Percentiles rank a stretch among this genome's conserved stretches.
These are phyloP conservation scores for Cryptotermes secundus DNA, from an alignment of 1,140 invertebrate genomes.

Conservation along the genomic window DNA sequence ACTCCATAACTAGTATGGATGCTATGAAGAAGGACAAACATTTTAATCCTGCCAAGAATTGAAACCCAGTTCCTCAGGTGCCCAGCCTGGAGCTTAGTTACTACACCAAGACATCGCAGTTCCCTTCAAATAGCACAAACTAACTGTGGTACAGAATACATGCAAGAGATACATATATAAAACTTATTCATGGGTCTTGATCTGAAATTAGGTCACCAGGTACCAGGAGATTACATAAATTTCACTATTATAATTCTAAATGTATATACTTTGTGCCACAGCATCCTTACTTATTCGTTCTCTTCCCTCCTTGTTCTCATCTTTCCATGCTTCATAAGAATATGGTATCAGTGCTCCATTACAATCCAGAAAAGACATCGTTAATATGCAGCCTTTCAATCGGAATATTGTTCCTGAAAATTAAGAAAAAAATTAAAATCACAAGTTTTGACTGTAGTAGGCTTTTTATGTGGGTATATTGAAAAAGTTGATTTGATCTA, in stretches of 20 bases:
- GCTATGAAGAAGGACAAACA: too few species aligned
- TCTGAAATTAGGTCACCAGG: too few species aligned
- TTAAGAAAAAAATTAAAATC: slow-evolving; percentile 30
- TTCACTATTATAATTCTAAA: not conserved
- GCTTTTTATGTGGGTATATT: not conserved
- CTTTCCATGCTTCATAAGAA: slow-evolving; percentile 84
- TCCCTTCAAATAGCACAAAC: too few species aligned
- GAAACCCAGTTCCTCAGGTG: too few species aligned
- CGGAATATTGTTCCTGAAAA: slow-evolving; percentile 86
- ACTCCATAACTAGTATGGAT: too few species aligned
- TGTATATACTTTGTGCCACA: slow-evolving; percentile 23
- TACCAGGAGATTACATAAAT: too few species aligned
- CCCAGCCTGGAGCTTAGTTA: too few species aligned
- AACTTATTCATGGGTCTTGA: too few species aligned
- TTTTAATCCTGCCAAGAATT: too few species aligned
- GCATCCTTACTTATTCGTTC: slow-evolving; percentile 61
- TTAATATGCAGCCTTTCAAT: slow-evolving; percentile 89
- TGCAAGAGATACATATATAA: too few species aligned
- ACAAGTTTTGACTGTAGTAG: not conserved
- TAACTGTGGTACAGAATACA: too few species aligned
- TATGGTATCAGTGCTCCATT: slow-evolving; percentile 84
- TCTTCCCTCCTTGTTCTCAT: slow-evolving; percentile 68
- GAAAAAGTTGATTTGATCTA: not conserved
- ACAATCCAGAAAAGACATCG: slow-evolving; percentile 94
- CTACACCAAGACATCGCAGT: too few species aligned